A percentile compares a stretch with the other conserved stretches of the same genome.
These are phyloP conservation scores for Upupa epops DNA, from an alignment of 2,113 vertebrate species.

Conservation along the genomic window DNA sequence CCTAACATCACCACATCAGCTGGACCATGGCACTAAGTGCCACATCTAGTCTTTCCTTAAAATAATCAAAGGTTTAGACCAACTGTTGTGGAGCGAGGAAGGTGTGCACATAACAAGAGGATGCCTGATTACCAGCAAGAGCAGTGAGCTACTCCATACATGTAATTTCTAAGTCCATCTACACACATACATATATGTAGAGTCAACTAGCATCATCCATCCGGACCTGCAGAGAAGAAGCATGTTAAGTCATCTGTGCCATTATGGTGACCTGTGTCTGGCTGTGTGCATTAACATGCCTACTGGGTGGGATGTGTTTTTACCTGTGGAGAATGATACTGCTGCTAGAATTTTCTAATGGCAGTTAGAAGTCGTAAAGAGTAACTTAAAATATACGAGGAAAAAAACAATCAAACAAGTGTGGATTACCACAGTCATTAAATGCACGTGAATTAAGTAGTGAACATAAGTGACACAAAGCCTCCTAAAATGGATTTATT, in stretches of 20 bases:
- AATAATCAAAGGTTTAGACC: neutral
- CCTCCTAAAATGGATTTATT: neutral
- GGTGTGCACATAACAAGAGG: neutral
- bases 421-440: neutral
- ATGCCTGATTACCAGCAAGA: neutral
- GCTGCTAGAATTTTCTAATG: neutral
- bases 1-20: too few relatives aligned
- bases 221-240: neutral
- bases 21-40: too few relatives aligned
- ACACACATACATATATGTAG: neutral
- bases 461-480: neutral
- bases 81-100: accelerated
- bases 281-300: neutral
- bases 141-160: neutral
- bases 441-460: neutral
- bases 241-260: neutral
- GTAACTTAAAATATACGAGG: neutral
- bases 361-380: neutral
- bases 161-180: neutral
- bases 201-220: neutral
- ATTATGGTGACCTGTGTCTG: too few relatives aligned
- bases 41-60: too few relatives aligned
- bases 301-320: neutral
- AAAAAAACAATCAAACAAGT: neutral
- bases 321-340: neutral